These are phyloP conservation scores for Melanostoma mellinum DNA, from an alignment of 2,888 invertebrate genomes.

Conservation along the genomic window DNA sequence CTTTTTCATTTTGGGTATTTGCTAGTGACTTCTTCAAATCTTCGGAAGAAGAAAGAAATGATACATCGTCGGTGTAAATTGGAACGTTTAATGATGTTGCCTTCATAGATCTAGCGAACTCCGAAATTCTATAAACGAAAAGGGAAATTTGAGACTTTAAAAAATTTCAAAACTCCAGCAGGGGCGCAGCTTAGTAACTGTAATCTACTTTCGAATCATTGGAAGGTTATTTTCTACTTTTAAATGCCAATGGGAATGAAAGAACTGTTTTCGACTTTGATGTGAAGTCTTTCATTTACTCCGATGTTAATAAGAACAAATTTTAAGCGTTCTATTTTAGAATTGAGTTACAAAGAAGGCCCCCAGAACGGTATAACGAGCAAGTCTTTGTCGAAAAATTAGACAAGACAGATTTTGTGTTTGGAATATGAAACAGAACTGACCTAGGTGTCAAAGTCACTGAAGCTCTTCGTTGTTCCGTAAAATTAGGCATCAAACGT, in stretches of 20 bases:
- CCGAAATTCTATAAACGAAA: constrained; percentile 50
- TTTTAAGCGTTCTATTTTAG: too few species aligned
- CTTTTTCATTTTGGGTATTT: constrained; percentile 49
- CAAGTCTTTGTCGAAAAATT: too few species aligned
- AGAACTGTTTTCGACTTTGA: background rate
- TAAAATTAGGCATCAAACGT: constrained; percentile 78
- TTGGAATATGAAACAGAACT: too few species aligned
- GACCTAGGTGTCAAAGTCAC: constrained; percentile 81
- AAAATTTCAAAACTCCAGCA: background rate
- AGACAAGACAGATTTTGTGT: background rate
- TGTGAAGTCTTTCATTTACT: background rate
- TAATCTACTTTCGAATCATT: too few species aligned
- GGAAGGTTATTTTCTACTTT: too few species aligned
- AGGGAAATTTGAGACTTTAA: background rate
- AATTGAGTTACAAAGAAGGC: too few species aligned
- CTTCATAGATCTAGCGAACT: constrained; percentile 63
- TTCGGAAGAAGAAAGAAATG: constrained; percentile 51
- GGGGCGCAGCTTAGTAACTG: too few species aligned
- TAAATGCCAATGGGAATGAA: background rate
- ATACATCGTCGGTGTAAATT: constrained; percentile 59
- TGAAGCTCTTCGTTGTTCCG: constrained; percentile 81
- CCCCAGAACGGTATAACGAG: too few species aligned
- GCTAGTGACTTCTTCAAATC: constrained; percentile 45
- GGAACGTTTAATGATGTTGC: constrained; percentile 66
- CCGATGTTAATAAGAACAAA: too few species aligned